These are phyloP conservation scores for Triplophysa yarkandensis DNA, from an alignment of 2,797 vertebrate species.

Conservation along the genomic window DNA sequence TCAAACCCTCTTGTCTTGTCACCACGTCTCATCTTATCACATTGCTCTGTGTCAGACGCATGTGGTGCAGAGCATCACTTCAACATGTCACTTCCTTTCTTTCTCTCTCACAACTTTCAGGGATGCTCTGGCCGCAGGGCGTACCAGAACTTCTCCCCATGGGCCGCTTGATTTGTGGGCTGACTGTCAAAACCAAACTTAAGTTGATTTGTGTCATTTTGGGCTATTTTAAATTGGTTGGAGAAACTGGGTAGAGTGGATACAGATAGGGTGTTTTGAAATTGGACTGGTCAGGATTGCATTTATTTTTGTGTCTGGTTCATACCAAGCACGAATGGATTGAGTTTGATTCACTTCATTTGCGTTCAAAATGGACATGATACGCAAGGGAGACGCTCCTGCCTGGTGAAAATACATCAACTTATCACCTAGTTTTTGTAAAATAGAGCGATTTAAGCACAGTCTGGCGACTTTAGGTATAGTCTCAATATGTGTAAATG, in stretches of 20 bases:
- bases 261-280: not conserved
- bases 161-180: not conserved
- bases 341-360: too few relatives aligned
- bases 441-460: too few relatives aligned
- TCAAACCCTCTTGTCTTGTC: conserved; percentile 22
- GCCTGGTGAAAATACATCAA: too few relatives aligned
- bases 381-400: too few relatives aligned
- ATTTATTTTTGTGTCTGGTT: too few relatives aligned
- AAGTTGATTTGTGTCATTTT: not conserved
- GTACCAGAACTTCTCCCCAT: not conserved
- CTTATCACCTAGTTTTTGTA: too few relatives aligned
- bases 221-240: not conserved
- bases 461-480: too few relatives aligned
- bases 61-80: conserved; percentile 16
- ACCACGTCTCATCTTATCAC: conserved; percentile 1
- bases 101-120: conserved; percentile 1
- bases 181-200: conserved; percentile 8
- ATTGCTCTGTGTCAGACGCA: not conserved
- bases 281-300: not conserved
- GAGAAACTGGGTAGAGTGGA: not conserved
- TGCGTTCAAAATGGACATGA: too few relatives aligned
- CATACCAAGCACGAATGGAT: too few relatives aligned
- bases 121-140: not conserved
- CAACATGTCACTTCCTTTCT: not conserved
- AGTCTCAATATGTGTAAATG: too few relatives aligned